Evolutionary conservation across 2,113 vertebrate genomes (phyloP), one percentile per base, ranked within the genome.

Genomic region (Ailuropoda melanoleuca): DNA sequence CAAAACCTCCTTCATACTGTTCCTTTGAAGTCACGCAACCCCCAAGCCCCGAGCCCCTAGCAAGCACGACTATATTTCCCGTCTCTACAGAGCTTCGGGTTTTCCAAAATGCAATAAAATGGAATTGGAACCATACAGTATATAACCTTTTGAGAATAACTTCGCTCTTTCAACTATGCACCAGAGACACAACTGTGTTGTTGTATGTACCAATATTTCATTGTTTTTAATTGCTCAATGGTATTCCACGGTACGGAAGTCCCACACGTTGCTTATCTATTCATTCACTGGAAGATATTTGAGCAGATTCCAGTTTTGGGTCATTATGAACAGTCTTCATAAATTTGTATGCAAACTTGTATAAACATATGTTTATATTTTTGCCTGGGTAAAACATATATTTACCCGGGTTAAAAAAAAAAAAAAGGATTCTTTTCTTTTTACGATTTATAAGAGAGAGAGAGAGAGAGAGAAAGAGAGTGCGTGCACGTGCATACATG

Each of bases 21-120:
- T 31, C 15, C 60, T 75, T 15, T 53, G 21, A 53, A 80, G 23
- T 64, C 78, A 26, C 11, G 24, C 6, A 21, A 8, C 3, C 39
- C 11, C 29, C 39, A 43, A 43, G 14, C 43, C 6, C 23, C 18
- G 11, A 0, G 13, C 5, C 48, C 4, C 23, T 2, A 2, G 43
- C 43, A 29, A n/a, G 3, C 4, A 4, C 23, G 46, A 0, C 24
- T 74, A 3, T 58, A 21, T 21, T n/a, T 12, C 37, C 55, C 13
- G n/a, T 66, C 24, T 56, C 34, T 34, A 9, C 4, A 82, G 34
- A 80, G 29, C 37, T 62, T 8, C 34, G 2, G 23, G 4, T 90
- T 58, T 93, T 34, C 37, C 2, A 89, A 62, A 94, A 70, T 17
- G 31, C 24, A 18, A 18, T 62, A 18, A 21, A 48, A 31, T 18